A percentile compares a stretch with the other conserved stretches of the same genome.
phyloP scores from a whole-genome alignment of 2,888 invertebrate genomes.

The Athetis lepigone region DNA sequence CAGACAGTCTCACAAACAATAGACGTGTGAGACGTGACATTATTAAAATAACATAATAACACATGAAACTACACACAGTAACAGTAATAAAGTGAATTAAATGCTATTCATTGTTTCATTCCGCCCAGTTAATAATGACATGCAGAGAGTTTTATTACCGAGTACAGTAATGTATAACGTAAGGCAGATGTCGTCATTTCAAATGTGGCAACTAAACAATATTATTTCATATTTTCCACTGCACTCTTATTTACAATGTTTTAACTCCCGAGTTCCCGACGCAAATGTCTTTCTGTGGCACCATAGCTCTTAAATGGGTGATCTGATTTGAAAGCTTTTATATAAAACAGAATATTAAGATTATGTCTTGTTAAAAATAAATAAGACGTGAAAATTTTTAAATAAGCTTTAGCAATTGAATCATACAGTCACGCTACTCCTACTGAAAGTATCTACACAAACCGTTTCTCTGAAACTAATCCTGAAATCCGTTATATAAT shows the following conservation, averaged over 20 bases:
- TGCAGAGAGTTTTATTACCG: constrained; percentile 34
- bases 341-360: too few relatives aligned
- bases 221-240: constrained; percentile 48
- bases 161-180: constrained; percentile 28
- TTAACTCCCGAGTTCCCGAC: too few relatives aligned
- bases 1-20: not conserved
- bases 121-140: constrained; percentile 14
- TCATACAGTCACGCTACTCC: not conserved
- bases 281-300: too few relatives aligned
- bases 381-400: too few relatives aligned
- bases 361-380: too few relatives aligned
- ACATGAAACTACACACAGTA: too few relatives aligned
- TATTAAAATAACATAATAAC: not conserved
- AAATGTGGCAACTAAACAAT: constrained; percentile 46
- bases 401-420: not conserved
- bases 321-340: too few relatives aligned
- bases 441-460: not conserved
- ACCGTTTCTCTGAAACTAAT: constrained; percentile 21
- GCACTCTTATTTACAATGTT: constrained; percentile 18
- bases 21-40: not conserved
- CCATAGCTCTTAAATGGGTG: too few relatives aligned
- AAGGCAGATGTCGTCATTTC: constrained; percentile 53
- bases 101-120: constrained; percentile 12
- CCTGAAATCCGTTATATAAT: constrained; percentile 1
- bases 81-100: constrained; percentile 12